phyloP scores from a whole-genome alignment of 2,888 invertebrate genomes.

The Chrysopilus asiliformis region DNA sequence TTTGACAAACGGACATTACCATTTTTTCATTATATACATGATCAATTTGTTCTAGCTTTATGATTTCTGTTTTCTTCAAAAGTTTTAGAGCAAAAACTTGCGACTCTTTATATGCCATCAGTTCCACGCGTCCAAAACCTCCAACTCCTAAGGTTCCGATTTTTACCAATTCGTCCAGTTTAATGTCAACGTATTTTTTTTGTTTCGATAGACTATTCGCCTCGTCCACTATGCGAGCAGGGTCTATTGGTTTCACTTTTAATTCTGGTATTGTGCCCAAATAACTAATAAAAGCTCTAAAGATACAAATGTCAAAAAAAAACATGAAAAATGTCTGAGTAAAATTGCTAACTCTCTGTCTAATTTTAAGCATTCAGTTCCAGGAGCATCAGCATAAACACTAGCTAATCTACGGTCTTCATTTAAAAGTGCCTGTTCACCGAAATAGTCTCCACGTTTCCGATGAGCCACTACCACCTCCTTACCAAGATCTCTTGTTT shows the following conservation, averaged over 20 bases:
- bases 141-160: slow-evolving; percentile 83
- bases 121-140: slow-evolving; percentile 80
- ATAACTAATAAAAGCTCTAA: slow-evolving; percentile 63
- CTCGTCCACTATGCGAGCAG: slow-evolving; percentile 18
- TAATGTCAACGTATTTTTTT: slow-evolving; percentile 51
- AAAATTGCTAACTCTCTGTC: slow-evolving; percentile 57
- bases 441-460: slow-evolving; percentile 72
- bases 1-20: slow-evolving; percentile 64
- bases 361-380: slow-evolving; percentile 76
- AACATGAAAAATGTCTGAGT: too few species aligned
- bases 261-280: slow-evolving; percentile 53
- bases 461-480: slow-evolving; percentile 57
- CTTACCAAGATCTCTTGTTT: slow-evolving; percentile 44
- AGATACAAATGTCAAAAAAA: slow-evolving; percentile 8
- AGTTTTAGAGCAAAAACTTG: slow-evolving; percentile 72
- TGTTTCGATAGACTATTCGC: slow-evolving; percentile 23
- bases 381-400: slow-evolving; percentile 71
- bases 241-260: slow-evolving; percentile 23
- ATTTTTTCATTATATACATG: slow-evolving; percentile 80
- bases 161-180: slow-evolving; percentile 64
- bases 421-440: slow-evolving; percentile 73
- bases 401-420: slow-evolving; percentile 82
- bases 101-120: slow-evolving; percentile 47
- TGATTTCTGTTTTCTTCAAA: slow-evolving; percentile 77
- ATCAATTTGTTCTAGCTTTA: slow-evolving; percentile 77